Conservation (phyloP, 1,140 invertebrate species). For the Bombus impatiens region DNA sequence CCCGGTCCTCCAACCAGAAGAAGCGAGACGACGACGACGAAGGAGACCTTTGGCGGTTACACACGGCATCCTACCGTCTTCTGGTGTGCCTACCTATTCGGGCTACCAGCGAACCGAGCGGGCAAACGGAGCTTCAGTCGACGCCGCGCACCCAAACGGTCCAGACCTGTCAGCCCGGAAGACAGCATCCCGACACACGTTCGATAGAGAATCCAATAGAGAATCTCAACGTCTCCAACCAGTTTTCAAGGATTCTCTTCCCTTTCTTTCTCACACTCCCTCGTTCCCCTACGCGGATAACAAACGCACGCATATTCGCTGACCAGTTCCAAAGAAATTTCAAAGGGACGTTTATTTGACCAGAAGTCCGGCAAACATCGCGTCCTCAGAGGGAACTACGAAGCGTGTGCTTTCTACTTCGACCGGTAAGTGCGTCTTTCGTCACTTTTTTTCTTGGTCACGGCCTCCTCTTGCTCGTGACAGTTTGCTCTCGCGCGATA, state of each 20-base stretch:
- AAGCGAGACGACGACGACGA: constrained; percentile 74
- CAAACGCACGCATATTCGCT: constrained; percentile 1
- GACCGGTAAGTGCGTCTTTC: constrained; percentile 23
- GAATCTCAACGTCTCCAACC: constrained; percentile 18
- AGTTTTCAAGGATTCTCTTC: constrained; percentile 18
- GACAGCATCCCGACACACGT: constrained; percentile 57
- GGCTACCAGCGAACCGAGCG: constrained; percentile 75
- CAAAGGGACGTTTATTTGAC: constrained; percentile 7
- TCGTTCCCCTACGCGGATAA: not conserved
- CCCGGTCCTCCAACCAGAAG: constrained; percentile 81
- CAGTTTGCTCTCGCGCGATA: not conserved
- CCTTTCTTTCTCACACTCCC: not conserved
- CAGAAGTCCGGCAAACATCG: not conserved
- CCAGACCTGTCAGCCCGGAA: constrained; percentile 79
- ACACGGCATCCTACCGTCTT: constrained; percentile 74
- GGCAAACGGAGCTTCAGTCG: constrained; percentile 81
- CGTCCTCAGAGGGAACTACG: constrained; percentile 22
- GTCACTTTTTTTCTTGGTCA: not conserved
- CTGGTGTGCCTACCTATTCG: constrained; percentile 77
- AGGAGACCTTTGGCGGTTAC: constrained; percentile 71
- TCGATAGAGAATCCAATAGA: constrained; percentile 20
- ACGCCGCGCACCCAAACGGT: constrained; percentile 82
- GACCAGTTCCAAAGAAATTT: not conserved
- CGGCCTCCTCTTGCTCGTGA: not conserved
- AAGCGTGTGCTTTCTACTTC: not conserved